Conservation (phyloP, 2,888 invertebrate genomes). For the Cabera pusaria region DNA sequence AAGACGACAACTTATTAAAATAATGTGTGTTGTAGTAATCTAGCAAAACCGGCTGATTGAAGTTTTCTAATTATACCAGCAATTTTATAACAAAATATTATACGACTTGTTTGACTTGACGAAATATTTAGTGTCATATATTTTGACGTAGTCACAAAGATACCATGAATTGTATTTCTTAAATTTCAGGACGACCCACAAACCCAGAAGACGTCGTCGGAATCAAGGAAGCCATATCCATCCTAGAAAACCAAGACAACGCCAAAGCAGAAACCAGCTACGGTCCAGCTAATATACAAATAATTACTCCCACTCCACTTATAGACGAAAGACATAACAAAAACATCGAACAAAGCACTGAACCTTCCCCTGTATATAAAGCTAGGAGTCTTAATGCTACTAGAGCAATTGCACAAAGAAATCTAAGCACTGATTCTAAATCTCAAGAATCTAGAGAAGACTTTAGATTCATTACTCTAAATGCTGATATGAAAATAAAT, state of each 20-base stretch:
- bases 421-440: slow-evolving; percentile 31
- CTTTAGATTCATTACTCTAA: slow-evolving; percentile 51
- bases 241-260: slow-evolving; percentile 64
- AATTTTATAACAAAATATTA: too few species aligned
- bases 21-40: too few species aligned
- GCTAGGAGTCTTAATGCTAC: slow-evolving; percentile 56
- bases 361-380: slow-evolving; percentile 63
- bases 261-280: slow-evolving; percentile 36
- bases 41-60: too few species aligned
- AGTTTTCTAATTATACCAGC: too few species aligned
- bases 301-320: slow-evolving; percentile 61
- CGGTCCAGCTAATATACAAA: slow-evolving; percentile 45
- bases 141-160: too few species aligned
- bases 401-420: slow-evolving; percentile 38
- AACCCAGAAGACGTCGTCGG: slow-evolving; percentile 69
- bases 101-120: too few species aligned
- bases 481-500: slow-evolving; percentile 55
- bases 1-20: too few species aligned
- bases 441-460: slow-evolving; percentile 42
- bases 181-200: slow-evolving; percentile 52
- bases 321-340: slow-evolving; percentile 64
- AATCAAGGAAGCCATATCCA: slow-evolving; percentile 72
- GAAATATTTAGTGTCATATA: too few species aligned
- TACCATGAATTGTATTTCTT: too few species aligned
- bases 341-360: slow-evolving; percentile 43